A percentile compares a stretch with the other conserved stretches of the same genome.
Evolutionary conservation across 2,113 vertebrate species (phyloP).

Genomic region (Colius striatus): DNA sequence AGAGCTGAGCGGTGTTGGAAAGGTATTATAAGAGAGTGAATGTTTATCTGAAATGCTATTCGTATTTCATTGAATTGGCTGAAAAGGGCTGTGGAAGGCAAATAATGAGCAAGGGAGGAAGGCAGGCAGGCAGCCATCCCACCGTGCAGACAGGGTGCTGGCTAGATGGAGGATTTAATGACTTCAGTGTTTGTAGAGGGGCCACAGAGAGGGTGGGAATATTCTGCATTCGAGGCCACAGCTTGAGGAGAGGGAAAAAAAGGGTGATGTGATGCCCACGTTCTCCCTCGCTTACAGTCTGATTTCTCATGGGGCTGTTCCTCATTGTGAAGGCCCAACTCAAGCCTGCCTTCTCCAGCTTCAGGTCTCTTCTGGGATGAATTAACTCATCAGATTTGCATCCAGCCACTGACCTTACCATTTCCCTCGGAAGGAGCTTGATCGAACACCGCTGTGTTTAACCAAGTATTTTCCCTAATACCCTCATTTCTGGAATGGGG

Average conservation of each 20-base stretch:
- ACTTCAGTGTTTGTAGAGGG: neutral
- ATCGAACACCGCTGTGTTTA: neutral
- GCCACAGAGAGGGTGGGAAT: neutral
- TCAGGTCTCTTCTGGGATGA: neutral
- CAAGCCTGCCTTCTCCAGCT: neutral
- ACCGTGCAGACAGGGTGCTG: neutral
- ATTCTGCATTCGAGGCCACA: neutral
- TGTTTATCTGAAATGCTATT: constrained; percentile 43
- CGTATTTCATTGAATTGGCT: constrained; percentile 56
- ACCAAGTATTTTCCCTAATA: neutral
- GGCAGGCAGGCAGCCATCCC: constrained; percentile 15
- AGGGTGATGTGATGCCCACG: neutral
- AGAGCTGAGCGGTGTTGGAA: neutral
- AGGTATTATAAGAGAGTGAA: neutral
- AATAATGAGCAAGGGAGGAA: constrained; percentile 18
- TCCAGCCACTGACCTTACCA: neutral
- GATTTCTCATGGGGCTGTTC: neutral
- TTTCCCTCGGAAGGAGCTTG: neutral
- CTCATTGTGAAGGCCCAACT: neutral
- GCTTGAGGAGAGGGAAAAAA: neutral
- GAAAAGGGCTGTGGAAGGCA: constrained; percentile 17
- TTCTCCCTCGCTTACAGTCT: neutral
- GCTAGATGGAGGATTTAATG: constrained; percentile 29
- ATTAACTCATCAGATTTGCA: neutral
- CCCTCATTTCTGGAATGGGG: neutral